Evolutionary conservation across 2,797 vertebrate species (phyloP), one percentile per base, ranked within the genome.

Genomic region (Cirrhinus molitorella): DNA sequence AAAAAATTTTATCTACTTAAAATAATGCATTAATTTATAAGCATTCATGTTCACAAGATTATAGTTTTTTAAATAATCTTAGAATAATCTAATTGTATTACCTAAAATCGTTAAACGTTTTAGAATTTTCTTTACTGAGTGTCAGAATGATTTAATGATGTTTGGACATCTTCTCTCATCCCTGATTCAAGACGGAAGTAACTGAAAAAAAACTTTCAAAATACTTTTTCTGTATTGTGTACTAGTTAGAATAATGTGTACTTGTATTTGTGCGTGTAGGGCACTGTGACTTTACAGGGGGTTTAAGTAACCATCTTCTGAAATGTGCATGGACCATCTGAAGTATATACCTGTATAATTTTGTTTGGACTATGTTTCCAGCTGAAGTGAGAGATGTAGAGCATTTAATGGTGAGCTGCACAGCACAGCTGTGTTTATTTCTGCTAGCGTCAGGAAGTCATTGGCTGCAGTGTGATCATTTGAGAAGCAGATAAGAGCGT

Each of bases 401-500:
- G 28, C 40, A n/a, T 79, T 34, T 51, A 34, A 16, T 9, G 7
- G 19, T 6, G 11, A 49, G 23, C 16, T 63, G 11, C 28, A 16
- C 4, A 14, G 57, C 57, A 28, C 23, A 7, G 23, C 23, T 10
- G 21, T 43, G 51, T 25, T 55, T 68, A 68, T 80, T 25, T 70
- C 25, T 43, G 34, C 34, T 14, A 21, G 23, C 6, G 10, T 80
- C 34, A 70, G 53, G 66, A 57, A 80, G 67, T 72, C 34, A n/a
- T 17, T 10, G 8, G 17, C 13, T 40, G 47, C 40, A 4, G 40
- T 72, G 67, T n/a, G 53, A 57, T 28, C 65, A 70, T 16, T 25
- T 45, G 23, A 72, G 6, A 61, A n/a, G 13, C 53, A 81, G 79
- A 81, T 81, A 72, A 49, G 2, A 61, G 8, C 55, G 11, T 21